A percentile compares a stretch with the other conserved stretches of the same genome.
These are phyloP conservation scores for Elaphurus davidianus DNA, from an alignment of 2,113 vertebrate genomes.

Conservation along the genomic window DNA sequence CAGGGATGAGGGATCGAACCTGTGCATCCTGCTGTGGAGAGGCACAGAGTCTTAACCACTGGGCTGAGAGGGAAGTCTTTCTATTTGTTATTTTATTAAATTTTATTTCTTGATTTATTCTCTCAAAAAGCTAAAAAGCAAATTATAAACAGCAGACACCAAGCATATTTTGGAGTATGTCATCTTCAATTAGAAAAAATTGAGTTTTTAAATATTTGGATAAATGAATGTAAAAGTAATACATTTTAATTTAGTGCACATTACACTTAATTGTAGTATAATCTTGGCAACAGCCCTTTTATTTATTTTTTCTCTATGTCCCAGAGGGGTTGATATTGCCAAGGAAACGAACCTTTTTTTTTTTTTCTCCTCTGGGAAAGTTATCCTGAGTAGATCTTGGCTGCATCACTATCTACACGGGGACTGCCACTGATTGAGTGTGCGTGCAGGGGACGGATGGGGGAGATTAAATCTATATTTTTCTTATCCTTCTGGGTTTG, in stretches of 20 bases:
- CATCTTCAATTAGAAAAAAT: not conserved
- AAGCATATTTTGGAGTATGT: not conserved
- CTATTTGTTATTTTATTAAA: not conserved
- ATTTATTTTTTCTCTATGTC: not conserved
- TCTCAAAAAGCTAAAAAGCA: not conserved
- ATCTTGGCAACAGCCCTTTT: not conserved
- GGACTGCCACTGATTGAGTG: not conserved
- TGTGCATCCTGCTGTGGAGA: not conserved
- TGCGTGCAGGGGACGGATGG: not conserved
- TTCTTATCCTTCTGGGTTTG: not conserved
- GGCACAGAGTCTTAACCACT: not conserved
- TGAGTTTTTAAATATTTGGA: not conserved
- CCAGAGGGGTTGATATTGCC: not conserved
- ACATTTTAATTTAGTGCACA: not conserved
- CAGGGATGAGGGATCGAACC: rapidly evolving
- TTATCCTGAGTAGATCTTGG: not conserved
- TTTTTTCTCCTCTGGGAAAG: not conserved
- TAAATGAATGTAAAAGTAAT: not conserved
- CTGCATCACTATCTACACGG: not conserved
- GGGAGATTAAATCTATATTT: not conserved
- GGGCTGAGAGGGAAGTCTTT: not conserved
- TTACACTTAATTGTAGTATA: not conserved
- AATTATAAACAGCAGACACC: not conserved
- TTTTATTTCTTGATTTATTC: not conserved
- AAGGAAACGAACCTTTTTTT: not conserved